Percentiles rank a stretch among this genome's conserved stretches.
Evolutionary conservation across 2,888 invertebrate species (phyloP).

Genomic region (Nemurella pictetii): DNA sequence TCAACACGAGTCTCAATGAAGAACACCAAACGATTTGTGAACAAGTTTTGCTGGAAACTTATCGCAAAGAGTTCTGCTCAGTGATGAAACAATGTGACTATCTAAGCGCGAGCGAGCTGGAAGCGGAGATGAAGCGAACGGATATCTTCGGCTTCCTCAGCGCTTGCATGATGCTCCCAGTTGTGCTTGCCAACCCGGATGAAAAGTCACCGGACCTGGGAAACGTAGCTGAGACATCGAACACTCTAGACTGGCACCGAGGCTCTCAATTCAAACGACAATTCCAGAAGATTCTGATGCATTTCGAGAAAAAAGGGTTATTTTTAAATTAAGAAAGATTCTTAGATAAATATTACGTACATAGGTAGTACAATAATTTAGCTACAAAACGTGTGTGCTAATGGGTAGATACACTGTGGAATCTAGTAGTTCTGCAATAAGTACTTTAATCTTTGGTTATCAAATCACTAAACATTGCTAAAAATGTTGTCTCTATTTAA

Average conservation of each 20-base stretch:
- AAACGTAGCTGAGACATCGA: constrained; percentile 19
- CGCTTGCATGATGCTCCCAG: constrained; percentile 35
- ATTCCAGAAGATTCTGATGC: constrained; percentile 25
- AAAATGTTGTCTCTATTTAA: too few relatives aligned
- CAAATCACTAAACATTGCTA: too few relatives aligned
- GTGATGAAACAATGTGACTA: not conserved
- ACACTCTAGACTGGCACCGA: constrained; percentile 18
- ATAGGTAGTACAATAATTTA: too few relatives aligned
- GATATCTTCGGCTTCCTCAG: constrained; percentile 31
- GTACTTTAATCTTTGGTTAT: too few relatives aligned
- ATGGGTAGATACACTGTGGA: too few relatives aligned
- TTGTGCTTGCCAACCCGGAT: constrained; percentile 29
- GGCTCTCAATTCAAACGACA: constrained; percentile 28
- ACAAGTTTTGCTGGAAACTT: constrained; percentile 22
- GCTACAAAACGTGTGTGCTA: too few relatives aligned
- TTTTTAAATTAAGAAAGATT: not conserved
- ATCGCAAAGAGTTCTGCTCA: constrained; percentile 17
- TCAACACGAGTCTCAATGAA: constrained; percentile 45
- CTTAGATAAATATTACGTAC: too few relatives aligned
- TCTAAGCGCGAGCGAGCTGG: not conserved
- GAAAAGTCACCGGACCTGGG: constrained; percentile 29
- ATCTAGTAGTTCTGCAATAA: too few relatives aligned
- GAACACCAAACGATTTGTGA: not conserved
- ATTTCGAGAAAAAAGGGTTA: constrained; percentile 22
- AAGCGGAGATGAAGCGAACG: constrained; percentile 24